These are phyloP conservation scores for Cantharis nigra DNA, from an alignment of 2,888 invertebrate species.

Conservation along the genomic window DNA sequence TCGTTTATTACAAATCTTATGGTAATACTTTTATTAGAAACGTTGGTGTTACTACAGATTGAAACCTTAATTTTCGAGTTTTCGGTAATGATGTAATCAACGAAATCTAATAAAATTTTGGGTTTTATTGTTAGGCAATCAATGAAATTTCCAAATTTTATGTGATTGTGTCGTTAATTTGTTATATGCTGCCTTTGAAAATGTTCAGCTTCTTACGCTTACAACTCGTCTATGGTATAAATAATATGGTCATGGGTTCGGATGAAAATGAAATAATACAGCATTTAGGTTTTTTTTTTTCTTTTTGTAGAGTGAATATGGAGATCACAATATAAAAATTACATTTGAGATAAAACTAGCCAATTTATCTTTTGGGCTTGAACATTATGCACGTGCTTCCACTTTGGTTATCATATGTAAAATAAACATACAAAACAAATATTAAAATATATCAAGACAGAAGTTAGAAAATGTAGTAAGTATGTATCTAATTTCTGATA, in stretches of 20 bases:
- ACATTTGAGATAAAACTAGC: neutral
- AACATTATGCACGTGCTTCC: neutral
- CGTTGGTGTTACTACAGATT: neutral
- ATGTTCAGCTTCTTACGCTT: neutral
- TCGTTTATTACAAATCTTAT: too few species aligned
- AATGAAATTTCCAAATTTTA: neutral
- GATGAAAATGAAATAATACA: neutral
- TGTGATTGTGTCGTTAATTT: neutral
- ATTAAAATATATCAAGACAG: neutral
- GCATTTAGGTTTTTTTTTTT: neutral
- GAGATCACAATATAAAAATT: neutral
- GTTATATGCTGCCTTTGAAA: neutral
- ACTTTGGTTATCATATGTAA: neutral
- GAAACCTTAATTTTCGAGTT: neutral
- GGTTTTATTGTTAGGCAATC: neutral
- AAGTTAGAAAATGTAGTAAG: neutral
- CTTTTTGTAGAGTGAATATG: neutral
- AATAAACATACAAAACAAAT: neutral
- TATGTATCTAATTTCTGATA: neutral
- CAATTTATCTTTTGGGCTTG: neutral
- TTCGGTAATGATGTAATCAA: neutral
- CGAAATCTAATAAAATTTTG: neutral
- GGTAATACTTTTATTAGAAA: too few species aligned
- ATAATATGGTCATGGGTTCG: neutral
- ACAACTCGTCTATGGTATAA: too few species aligned